A percentile compares a stretch with the other conserved stretches of the same genome.
Evolutionary conservation across 2,113 vertebrate genomes (phyloP).

Genomic region (Illadopsis cleaveri): DNA sequence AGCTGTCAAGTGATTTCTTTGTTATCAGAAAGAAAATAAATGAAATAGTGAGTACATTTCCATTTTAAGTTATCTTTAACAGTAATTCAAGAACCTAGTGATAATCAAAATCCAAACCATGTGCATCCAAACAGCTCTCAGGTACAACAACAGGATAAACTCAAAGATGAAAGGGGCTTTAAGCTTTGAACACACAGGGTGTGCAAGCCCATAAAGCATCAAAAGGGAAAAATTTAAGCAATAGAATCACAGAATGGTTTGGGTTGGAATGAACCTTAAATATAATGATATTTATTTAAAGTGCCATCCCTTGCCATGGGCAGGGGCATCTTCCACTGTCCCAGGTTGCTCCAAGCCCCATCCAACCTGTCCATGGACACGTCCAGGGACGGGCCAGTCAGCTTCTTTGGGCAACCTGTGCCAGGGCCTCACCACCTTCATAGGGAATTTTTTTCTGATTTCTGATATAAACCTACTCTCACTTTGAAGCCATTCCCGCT

Average conservation of each 20-base stretch:
- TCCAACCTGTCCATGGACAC: not conserved
- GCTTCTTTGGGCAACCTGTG: not conserved
- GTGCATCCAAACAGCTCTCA: not conserved
- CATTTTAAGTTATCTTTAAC: not conserved
- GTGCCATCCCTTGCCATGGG: too few species aligned
- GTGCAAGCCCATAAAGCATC: not conserved
- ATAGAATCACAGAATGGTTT: not conserved
- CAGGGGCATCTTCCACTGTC: not conserved
- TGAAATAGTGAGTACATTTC: not conserved
- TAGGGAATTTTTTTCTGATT: not conserved
- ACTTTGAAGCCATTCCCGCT: not conserved
- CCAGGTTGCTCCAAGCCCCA: accelerated
- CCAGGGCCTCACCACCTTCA: accelerated
- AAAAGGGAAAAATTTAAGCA: not conserved
- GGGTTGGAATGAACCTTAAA: not conserved
- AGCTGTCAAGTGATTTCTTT: not conserved
- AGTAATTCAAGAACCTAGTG: not conserved
- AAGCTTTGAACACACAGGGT: not conserved
- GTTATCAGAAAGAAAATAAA: not conserved
- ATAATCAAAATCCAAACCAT: not conserved
- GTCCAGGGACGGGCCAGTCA: not conserved
- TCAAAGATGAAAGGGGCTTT: accelerated
- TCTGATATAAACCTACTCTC: not conserved
- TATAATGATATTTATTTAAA: too few species aligned
- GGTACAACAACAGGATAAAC: not conserved